Conservation (phyloP, 2,888 invertebrate genomes). For the Selenia dentaria region DNA sequence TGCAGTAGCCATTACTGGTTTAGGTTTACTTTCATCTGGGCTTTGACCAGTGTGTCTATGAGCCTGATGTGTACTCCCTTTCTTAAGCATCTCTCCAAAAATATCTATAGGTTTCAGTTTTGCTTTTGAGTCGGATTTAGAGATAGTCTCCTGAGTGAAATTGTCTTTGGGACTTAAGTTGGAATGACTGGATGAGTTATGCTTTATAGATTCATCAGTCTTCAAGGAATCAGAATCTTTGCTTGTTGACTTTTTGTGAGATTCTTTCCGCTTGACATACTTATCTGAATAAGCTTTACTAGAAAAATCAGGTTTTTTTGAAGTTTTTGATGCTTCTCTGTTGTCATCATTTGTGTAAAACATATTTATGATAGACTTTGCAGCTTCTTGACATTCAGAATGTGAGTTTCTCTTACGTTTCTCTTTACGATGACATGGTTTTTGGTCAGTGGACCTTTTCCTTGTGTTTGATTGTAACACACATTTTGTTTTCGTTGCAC, state of each 20-base stretch:
- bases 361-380: constrained; percentile 54
- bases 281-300: constrained; percentile 67
- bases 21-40: constrained; percentile 42
- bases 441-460: constrained; percentile 70
- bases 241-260: constrained; percentile 47
- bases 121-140: constrained; percentile 58
- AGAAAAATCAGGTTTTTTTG: constrained; percentile 42
- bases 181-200: constrained; percentile 58
- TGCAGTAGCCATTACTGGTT: constrained; percentile 35
- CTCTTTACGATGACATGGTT: constrained; percentile 75
- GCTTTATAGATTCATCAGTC: constrained; percentile 42
- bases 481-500: constrained; percentile 39
- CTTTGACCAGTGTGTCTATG: constrained; percentile 65
- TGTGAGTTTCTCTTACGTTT: constrained; percentile 70
- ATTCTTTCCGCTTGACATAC: constrained; percentile 72
- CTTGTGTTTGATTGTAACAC: constrained; percentile 50
- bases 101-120: constrained; percentile 71
- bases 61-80: constrained; percentile 53
- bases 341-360: constrained; percentile 43
- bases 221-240: constrained; percentile 18
- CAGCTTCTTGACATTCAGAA: constrained; percentile 47
- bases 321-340: constrained; percentile 48
- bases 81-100: constrained; percentile 65
- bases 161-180: constrained; percentile 57
- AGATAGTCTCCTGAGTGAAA: constrained; percentile 42